These are phyloP conservation scores for Latrodectus hesperus DNA, from an alignment of 2,888 invertebrate species.

Conservation along the genomic window DNA sequence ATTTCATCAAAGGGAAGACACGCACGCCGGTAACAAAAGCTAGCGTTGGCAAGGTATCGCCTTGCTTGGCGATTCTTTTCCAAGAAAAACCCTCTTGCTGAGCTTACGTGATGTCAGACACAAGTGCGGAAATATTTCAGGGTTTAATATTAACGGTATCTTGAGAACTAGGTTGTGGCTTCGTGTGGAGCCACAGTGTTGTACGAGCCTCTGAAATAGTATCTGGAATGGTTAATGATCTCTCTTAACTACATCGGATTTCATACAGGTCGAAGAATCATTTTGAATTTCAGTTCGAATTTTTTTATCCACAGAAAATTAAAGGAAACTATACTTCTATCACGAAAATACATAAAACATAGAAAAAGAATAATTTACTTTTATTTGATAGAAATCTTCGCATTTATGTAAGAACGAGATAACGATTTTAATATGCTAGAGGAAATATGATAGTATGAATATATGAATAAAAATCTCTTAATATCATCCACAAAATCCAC, in stretches of 20 bases:
- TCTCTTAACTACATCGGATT: not conserved
- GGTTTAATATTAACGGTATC: not conserved
- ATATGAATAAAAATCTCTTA: no score
- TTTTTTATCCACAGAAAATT: not conserved
- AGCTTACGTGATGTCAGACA: conserved; percentile 40
- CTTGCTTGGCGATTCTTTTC: conserved; percentile 19
- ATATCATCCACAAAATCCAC: no score
- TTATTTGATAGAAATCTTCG: not conserved
- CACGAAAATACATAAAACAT: not conserved
- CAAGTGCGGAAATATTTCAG: conserved; percentile 33
- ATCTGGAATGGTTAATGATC: not conserved
- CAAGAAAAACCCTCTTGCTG: not conserved
- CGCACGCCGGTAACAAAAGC: not conserved
- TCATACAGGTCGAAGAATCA: not conserved
- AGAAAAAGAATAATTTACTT: not conserved
- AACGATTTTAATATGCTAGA: no score
- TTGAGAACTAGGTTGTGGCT: conserved; percentile 38
- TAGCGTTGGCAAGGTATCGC: conserved; percentile 13
- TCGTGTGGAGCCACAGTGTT: not conserved
- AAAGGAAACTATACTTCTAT: not conserved
- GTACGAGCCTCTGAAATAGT: no score
- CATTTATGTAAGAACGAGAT: no score
- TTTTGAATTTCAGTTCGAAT: not conserved
- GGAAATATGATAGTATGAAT: no score
- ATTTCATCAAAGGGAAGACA: conserved; percentile 66